A percentile compares a stretch with the other conserved stretches of the same genome.
phyloP scores from a whole-genome alignment of 2,797 vertebrate species.

The Macropus fuliginosus region DNA sequence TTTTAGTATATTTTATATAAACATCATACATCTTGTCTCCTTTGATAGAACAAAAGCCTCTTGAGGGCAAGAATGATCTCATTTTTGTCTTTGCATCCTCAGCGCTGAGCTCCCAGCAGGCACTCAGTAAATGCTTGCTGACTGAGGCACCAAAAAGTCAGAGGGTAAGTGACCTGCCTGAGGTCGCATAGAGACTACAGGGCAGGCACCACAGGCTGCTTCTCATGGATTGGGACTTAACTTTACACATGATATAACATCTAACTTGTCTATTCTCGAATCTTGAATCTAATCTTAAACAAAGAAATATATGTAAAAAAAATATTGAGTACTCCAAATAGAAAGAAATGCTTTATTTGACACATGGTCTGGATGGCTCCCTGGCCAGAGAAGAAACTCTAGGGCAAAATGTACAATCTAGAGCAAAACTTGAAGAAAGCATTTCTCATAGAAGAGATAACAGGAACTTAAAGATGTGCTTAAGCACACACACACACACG shows the following conservation, averaged over 20 bases:
- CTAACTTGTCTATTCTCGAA: not conserved
- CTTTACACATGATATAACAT: not conserved
- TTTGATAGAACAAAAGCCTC: not conserved
- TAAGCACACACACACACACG: not conserved
- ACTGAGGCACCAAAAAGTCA: not conserved
- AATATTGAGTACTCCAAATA: not conserved
- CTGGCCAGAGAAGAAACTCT: not conserved
- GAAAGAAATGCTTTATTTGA: not conserved
- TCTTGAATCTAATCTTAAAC: not conserved
- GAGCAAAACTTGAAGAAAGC: not conserved
- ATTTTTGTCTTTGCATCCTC: not conserved
- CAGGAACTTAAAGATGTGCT: not conserved
- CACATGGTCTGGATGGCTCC: not conserved
- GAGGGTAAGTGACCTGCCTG: not conserved
- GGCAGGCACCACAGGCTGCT: not conserved
- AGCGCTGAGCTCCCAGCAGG: not conserved
- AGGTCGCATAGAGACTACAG: not conserved
- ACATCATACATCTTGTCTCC: not conserved
- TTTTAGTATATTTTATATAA: not conserved
- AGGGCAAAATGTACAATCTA: not conserved
- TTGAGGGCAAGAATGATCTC: not conserved
- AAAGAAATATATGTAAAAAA: not conserved
- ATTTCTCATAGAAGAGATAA: not conserved
- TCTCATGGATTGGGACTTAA: not conserved
- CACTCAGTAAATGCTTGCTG: not conserved